Evolutionary conservation across 2,797 vertebrate genomes (phyloP), one percentile per base, ranked within the genome.

Genomic region (Rhinichthys osculus): DNA sequence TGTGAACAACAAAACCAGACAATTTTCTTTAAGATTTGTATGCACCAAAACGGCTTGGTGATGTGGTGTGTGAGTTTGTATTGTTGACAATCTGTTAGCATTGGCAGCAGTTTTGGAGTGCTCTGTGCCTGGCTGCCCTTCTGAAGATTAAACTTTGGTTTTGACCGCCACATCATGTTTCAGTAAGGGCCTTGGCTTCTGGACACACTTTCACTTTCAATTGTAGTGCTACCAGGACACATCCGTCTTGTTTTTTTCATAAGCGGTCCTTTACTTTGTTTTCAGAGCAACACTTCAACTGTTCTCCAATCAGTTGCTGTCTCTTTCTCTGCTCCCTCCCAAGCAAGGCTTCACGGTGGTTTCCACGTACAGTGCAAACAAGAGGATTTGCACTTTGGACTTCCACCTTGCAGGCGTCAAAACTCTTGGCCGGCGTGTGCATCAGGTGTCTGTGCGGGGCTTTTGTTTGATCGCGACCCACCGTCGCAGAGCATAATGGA

Each of bases 321-420:
- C 52, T 16, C 16, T 35, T 23, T 52, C 27, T 59, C 57, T 9
- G 35, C 69, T 40, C 27, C 47, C 81, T 69, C 35, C 70, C 11
- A 19, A 50, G 23, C 35, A 57, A 33, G 69, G 54, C 80, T 80
- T 77, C 59, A 81, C 80, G 17, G 85, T n/a, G 57, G 57, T 81
- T 86, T 69, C 33, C 67, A 35, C 57, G 30, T 74, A 21, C 70
- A 82, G 84, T 54, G 86, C 86, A 90, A 89, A 90, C 86, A 89
- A 80, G 62, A 81, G 59, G 77, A 80, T 62, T 67, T 86, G 86
- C 74, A 90, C 89, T 89, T 90, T 77, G 86, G 79, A 89, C 89
- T 87, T 87, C 81, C 62, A 87, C 71, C 64, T 80, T 72, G 73
- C 66, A 87, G 86, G 79, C 59, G 50, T 71, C 69, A 62, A 88